These are phyloP conservation scores for Cetoscarus ocellatus DNA, from an alignment of 2,797 vertebrate species.

Conservation along the genomic window DNA sequence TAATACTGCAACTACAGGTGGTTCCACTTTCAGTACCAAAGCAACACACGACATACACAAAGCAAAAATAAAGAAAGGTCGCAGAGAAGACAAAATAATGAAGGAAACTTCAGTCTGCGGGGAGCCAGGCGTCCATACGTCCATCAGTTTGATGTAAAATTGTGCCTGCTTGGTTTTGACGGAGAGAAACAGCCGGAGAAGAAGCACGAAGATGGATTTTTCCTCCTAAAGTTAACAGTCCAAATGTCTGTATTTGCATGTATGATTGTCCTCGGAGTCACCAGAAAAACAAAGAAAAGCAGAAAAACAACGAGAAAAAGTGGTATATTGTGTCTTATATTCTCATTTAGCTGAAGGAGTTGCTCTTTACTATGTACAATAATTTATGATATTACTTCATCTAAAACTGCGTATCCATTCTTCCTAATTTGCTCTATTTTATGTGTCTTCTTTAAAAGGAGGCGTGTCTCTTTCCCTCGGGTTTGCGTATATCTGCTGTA, in stretches of 20 bases:
- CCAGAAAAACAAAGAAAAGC: constrained; percentile 28
- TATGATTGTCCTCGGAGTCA: constrained; percentile 21
- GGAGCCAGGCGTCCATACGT: constrained; percentile 9
- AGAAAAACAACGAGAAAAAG: constrained; percentile 65
- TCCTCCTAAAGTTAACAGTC: constrained; percentile 34
- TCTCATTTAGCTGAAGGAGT: constrained; percentile 86
- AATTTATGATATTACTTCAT: constrained; percentile 89
- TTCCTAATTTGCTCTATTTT: constrained; percentile 62
- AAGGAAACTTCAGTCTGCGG: constrained; percentile 31
- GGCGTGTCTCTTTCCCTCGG: not conserved
- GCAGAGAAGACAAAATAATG: not conserved
- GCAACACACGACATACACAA: constrained; percentile 45
- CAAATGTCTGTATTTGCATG: constrained; percentile 7
- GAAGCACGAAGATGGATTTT: constrained; percentile 17
- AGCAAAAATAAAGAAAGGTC: constrained; percentile 1
- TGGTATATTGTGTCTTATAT: constrained; percentile 79
- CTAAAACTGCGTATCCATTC: constrained; percentile 84
- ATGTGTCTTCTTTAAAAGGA: constrained; percentile 31
- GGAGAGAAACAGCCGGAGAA: constrained; percentile 35
- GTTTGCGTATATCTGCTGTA: constrained; percentile 38
- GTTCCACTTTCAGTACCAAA: constrained; percentile 47
- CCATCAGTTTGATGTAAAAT: constrained; percentile 22
- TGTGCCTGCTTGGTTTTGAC: constrained; percentile 26
- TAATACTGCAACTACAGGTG: constrained; percentile 69
- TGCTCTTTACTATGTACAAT: constrained; percentile 88